phyloP scores from a whole-genome alignment of 2,888 invertebrate genomes.

The Seira musarum region DNA sequence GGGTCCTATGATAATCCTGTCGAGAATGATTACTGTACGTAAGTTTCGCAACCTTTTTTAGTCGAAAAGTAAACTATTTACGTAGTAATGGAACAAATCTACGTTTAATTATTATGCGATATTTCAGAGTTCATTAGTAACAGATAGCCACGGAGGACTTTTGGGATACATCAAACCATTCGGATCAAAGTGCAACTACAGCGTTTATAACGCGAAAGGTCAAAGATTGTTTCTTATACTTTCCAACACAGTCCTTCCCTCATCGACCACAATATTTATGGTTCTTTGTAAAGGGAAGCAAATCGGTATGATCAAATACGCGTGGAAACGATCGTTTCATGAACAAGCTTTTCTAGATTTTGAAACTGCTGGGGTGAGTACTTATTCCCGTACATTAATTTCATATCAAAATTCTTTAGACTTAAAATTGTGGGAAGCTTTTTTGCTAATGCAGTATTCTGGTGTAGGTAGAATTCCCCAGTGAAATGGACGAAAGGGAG shows the following conservation, averaged over 20 bases:
- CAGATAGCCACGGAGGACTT: slow-evolving; percentile 15
- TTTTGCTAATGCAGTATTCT: too few relatives aligned
- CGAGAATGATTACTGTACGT: slow-evolving; percentile 42
- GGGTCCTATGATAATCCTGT: slow-evolving; percentile 36
- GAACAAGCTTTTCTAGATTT: slow-evolving; percentile 33
- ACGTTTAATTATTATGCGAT: too few relatives aligned
- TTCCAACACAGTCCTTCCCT: slow-evolving; percentile 28
- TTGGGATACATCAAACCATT: slow-evolving; percentile 41
- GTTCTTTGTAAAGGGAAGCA: slow-evolving; percentile 28
- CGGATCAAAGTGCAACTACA: slow-evolving; percentile 39
- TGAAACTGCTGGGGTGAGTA: slow-evolving; percentile 37
- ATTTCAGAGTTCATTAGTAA: slow-evolving; percentile 27
- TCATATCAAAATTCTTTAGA: background rate
- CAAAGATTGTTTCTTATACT: slow-evolving; percentile 41
- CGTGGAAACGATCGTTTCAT: slow-evolving; percentile 36
- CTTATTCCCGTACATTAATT: background rate
- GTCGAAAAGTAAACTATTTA: too few relatives aligned
- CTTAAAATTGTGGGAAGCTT: background rate
- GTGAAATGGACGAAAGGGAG: slow-evolving; percentile 37
- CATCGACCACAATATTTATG: slow-evolving; percentile 16
- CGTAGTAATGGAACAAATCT: too few relatives aligned
- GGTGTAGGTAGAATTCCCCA: slow-evolving; percentile 27
- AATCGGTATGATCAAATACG: slow-evolving; percentile 39
- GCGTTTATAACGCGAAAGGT: slow-evolving; percentile 37
- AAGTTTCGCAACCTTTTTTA: background rate